phyloP scores from a whole-genome alignment of 2,797 vertebrate genomes.

The Myripristis murdjan region DNA sequence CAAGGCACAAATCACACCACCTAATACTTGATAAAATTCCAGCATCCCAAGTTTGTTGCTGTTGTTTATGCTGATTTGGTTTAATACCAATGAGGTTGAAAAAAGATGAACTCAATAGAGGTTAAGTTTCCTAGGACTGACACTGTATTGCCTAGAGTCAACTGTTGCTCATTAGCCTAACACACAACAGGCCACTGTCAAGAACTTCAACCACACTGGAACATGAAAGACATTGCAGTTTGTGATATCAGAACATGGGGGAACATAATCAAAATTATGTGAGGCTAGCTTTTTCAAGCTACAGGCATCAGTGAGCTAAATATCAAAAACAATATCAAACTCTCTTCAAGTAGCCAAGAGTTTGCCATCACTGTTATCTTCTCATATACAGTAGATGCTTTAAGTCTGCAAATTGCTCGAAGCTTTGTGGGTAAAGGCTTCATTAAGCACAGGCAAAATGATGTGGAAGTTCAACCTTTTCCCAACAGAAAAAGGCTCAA shows the following conservation, averaged over 20 bases:
- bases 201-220: neutral
- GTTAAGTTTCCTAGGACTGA: neutral
- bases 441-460: neutral
- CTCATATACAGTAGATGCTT: too few species aligned
- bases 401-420: too few species aligned
- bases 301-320: neutral
- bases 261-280: too few species aligned
- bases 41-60: neutral
- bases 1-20: too few species aligned
- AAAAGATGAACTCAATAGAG: neutral
- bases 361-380: too few species aligned
- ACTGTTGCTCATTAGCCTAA: neutral
- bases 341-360: too few species aligned
- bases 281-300: too few species aligned
- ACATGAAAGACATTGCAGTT: neutral
- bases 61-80: neutral
- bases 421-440: neutral
- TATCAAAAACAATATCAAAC: too few species aligned
- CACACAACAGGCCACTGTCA: too few species aligned
- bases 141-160: neutral
- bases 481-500: neutral
- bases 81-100: neutral
- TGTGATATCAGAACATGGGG: neutral
- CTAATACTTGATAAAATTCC: neutral
- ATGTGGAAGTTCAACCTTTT: constrained; percentile 6